Percentiles rank a stretch among this genome's conserved stretches.
Conservation (phyloP, 2,797 vertebrate genomes). For the Percopsis omiscomaycus region DNA sequence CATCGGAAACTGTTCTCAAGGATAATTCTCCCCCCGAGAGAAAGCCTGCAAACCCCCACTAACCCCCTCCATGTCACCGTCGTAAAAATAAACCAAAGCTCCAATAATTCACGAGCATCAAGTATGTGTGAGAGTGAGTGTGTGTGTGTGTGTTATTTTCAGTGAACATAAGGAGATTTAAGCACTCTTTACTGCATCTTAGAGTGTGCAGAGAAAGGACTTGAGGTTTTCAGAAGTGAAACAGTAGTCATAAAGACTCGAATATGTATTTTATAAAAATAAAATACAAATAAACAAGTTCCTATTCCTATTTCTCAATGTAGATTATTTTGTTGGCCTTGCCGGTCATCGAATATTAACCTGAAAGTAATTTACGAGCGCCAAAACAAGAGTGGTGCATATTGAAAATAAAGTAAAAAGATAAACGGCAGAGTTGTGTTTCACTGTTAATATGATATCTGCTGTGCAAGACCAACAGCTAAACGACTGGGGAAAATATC, state of each 20-base stretch:
- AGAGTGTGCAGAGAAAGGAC: constrained; percentile 10
- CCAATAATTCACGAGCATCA: constrained; percentile 67
- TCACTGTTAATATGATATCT: constrained; percentile 26
- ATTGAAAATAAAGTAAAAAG: constrained; percentile 32
- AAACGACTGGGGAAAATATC: constrained; percentile 16
- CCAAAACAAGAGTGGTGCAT: constrained; percentile 15
- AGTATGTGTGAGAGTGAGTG: constrained; percentile 24
- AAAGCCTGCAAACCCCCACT: constrained; percentile 21
- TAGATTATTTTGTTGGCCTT: constrained; percentile 23
- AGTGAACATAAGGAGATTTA: constrained; percentile 17
- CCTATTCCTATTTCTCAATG: constrained; percentile 27
- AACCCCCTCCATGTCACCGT: constrained; percentile 43
- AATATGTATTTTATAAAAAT: constrained; percentile 3
- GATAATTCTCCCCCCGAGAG: constrained; percentile 47
- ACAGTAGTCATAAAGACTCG: no score
- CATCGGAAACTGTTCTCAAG: constrained; percentile 58
- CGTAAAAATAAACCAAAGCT: constrained; percentile 64
- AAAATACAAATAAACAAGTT: constrained; percentile 21
- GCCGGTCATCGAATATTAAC: constrained; percentile 45
- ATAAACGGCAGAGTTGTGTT: constrained; percentile 18
- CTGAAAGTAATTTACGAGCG: constrained; percentile 29
- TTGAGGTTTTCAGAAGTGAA: no score
- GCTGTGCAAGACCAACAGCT: constrained; percentile 26
- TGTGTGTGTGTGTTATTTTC: constrained; percentile 12
- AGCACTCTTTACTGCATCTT: constrained; percentile 37